phyloP scores from a whole-genome alignment of 37 sponge, comb jelly and placozoan species.

The Bolinopsis microptera region DNA sequence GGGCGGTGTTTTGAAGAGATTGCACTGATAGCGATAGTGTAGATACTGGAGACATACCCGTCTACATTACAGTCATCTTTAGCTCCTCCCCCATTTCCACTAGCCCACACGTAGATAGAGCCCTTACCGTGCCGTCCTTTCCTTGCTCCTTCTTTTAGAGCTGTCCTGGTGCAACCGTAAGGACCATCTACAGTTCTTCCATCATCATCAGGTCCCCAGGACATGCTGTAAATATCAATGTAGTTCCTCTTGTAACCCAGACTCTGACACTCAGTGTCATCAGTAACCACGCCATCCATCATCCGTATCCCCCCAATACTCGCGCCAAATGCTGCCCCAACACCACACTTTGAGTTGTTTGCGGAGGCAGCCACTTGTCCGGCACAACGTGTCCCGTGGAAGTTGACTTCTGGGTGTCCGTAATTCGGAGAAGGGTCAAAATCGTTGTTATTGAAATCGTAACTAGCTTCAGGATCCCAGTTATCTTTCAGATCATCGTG shows the following conservation, averaged over 20 bases:
- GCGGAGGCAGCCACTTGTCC: constrained; percentile 89
- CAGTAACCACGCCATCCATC: constrained; percentile 93
- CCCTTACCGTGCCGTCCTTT: constrained; percentile 69
- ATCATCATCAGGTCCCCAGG: constrained; percentile 98
- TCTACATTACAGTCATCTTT: constrained; percentile 66
- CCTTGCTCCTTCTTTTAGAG: constrained; percentile 77
- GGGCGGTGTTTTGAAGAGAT: background rate
- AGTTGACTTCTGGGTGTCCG: no score
- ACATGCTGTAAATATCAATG: constrained; percentile 96
- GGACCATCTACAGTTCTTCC: constrained; percentile 97
- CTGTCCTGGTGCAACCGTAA: constrained; percentile 78
- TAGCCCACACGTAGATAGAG: constrained; percentile 69
- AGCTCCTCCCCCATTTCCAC: constrained; percentile 65
- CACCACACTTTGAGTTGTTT: constrained; percentile 79
- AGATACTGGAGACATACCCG: constrained; percentile 70
- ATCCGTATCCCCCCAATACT: constrained; percentile 93
- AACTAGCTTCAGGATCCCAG: constrained; percentile 93
- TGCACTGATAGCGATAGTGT: constrained; percentile 68
- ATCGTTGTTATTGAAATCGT: constrained; percentile 89
- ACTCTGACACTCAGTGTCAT: constrained; percentile 83
- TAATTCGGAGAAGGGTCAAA: constrained; percentile 83
- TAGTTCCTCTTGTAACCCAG: constrained; percentile 86
- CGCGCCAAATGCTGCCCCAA: constrained; percentile 86
- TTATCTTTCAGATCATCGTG: constrained; percentile 89
- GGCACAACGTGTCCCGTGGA: constrained; percentile 98